Base-by-base conservation (phyloP, 64 coral and sea anemone genomes). In the Stichodactyla mertensii region DNA sequence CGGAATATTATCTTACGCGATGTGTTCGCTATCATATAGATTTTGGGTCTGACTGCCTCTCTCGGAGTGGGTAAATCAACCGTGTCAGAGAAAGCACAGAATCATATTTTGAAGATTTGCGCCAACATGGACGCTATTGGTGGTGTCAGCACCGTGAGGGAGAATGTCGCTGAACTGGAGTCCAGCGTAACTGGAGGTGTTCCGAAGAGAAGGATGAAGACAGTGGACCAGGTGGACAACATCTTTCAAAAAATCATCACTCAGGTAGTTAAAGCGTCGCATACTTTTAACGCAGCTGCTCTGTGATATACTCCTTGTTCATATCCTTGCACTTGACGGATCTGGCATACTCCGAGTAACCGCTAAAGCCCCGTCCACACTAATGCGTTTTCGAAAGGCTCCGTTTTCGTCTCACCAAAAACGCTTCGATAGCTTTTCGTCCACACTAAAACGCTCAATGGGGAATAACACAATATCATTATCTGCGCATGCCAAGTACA, bases 21-120 rank as follows among this genome's bases (percentile, higher is more conserved):
- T 8, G 7, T 69, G 1, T 69, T 20, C 54, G 52, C 2, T n/a
- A 4, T 81, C 55, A 10, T 45, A 45, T 18, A 95, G 94, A 83
- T 95, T 52, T 64, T 95, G 23, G 94, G 94, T 9, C 78, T 95
- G 6, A 95, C 94, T 10, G 94, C 94, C 4, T 95, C 94, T 28
- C 87, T 95, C 18, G 94, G 94, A 56, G 88, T 85, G 18, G 94
- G 94, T 6, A 92, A 92, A 67, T 89, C 94, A 19, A 71, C 58
- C 52, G 85, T 86, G 26, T 57, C 56, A 9, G 79, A 86, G 6
- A 89, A 92, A 23, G 94, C 94, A 4, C n/a, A 85, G 5, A 61
- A 92, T 6, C 94, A 95, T 55, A 92, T 95, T 16, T 83, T 95
- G n/a, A 90, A 92, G 67, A 57, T 95, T 55, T 95, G 90, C 79